Base-by-base conservation (phyloP, 2,888 invertebrate genomes). In the Dryobotodes eremita region DNA sequence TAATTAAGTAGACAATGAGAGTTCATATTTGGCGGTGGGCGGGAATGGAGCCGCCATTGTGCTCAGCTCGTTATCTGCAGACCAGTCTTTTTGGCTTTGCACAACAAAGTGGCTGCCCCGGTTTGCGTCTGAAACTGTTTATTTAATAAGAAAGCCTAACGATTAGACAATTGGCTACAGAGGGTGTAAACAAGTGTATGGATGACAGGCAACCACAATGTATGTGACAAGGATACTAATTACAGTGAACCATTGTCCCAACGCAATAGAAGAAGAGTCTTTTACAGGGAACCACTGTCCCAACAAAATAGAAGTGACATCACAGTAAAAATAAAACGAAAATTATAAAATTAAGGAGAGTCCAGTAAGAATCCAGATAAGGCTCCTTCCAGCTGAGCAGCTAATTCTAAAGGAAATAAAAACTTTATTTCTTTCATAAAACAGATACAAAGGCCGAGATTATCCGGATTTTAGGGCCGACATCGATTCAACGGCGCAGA, bases 1-100 rank as follows among this genome's bases (percentile, higher is more conserved):
- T 96, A 96, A 96, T 96, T 96, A 96, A 96, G 95, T 95, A 94
- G 94, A 96, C 96, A 96, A 96, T 95, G 95, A 94, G 94, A 93
- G 94, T 94, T 95, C 95, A 96, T 95, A 96, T 95, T 95, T 91
- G 94, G 94, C 90, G 91, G 92, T 92, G 93, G 94, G 93, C 89
- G 92, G 92, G 91, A 86, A 84, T 87, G 91, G 91, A 90, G 90
- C 86, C 88, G 88, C 93, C 90, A 94, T 95, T 95, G 95, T 95
- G 90, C 90, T 89, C 86, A 80, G 92, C 93, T 91, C 94, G 95
- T 95, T 95, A 95, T 96, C 96, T 95, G 90, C 94, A 94, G 93
- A 90, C 93, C 95, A 93, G 94, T 91, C 94, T 96, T 95, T 95
- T 96, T 94, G 93, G 93, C 94, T 94, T 93, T 92, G 89, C 90